Evolutionary conservation across 2,113 vertebrate species (phyloP).

Genomic region (Larimichthys crocea): DNA sequence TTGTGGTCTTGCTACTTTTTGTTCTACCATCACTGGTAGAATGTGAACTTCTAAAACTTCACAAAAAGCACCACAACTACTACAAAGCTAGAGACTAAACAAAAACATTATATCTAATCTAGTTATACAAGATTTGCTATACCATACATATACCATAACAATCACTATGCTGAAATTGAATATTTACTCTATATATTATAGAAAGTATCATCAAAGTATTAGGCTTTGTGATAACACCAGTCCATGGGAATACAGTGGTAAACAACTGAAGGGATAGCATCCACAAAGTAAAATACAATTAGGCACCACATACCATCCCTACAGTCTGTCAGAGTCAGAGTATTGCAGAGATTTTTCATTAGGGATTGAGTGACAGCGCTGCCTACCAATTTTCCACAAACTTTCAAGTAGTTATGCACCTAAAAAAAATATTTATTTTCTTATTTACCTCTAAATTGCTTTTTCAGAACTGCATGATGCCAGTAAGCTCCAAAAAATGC

Average conservation of each 20-base stretch:
- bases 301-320: background rate
- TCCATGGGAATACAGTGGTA: background rate
- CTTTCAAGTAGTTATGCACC: slow-evolving; percentile 7
- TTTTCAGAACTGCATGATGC: slow-evolving; percentile 36
- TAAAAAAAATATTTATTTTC: slow-evolving; percentile 25
- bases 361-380: slow-evolving; percentile 31
- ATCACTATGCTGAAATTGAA: background rate
- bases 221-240: background rate
- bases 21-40: no score
- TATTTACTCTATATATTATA: background rate
- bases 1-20: no score
- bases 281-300: slow-evolving; percentile 22
- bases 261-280: background rate
- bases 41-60: no score
- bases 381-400: slow-evolving; percentile 33
- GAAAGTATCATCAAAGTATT: background rate
- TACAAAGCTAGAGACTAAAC: no score
- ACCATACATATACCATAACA: background rate
- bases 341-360: slow-evolving; percentile 44
- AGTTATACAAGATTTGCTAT: background rate
- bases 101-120: no score
- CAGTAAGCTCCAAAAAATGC: slow-evolving; percentile 27
- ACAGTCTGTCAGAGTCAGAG: background rate
- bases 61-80: no score
- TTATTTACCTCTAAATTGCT: slow-evolving; percentile 56